Conservation (phyloP, 2,888 invertebrate species). For the Machimus atricapillus region DNA sequence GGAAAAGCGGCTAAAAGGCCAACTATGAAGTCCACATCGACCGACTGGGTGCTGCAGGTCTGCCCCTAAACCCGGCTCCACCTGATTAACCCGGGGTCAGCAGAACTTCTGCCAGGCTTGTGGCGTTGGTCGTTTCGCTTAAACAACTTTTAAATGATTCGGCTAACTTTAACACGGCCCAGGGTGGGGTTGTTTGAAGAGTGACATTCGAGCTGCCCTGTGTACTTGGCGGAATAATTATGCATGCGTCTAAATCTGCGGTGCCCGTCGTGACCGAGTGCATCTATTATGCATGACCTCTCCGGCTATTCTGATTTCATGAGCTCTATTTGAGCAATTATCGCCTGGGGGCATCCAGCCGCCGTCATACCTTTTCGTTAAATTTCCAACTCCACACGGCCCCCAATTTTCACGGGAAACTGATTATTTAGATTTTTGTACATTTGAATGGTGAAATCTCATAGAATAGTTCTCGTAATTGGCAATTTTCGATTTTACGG, state of each 20-base stretch:
- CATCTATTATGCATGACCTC: not conserved
- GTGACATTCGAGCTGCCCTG: not conserved
- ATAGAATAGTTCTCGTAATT: not conserved
- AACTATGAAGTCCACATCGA: not conserved
- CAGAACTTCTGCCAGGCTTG: not conserved
- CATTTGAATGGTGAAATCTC: not conserved
- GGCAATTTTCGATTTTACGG: not conserved
- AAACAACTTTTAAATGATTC: not conserved
- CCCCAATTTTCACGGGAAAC: not conserved
- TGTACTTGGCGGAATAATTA: not conserved
- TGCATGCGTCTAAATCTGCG: slow-evolving; percentile 7
- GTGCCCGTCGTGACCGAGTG: not conserved
- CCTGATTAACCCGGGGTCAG: not conserved
- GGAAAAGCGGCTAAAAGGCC: not conserved
- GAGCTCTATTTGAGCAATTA: not conserved
- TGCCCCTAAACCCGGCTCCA: not conserved
- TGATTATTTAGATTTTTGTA: not conserved
- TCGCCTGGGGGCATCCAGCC: not conserved
- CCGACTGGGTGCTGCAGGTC: not conserved
- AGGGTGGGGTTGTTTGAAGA: not conserved
- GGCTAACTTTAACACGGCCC: not conserved
- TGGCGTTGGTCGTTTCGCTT: not conserved
- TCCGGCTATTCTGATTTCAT: not conserved
- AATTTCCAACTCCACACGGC: not conserved
- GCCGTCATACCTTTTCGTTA: not conserved